Percentiles rank a stretch among this genome's conserved stretches.
phyloP scores from a whole-genome alignment of 2,888 invertebrate species.

The Micoletzkya japonica region DNA sequence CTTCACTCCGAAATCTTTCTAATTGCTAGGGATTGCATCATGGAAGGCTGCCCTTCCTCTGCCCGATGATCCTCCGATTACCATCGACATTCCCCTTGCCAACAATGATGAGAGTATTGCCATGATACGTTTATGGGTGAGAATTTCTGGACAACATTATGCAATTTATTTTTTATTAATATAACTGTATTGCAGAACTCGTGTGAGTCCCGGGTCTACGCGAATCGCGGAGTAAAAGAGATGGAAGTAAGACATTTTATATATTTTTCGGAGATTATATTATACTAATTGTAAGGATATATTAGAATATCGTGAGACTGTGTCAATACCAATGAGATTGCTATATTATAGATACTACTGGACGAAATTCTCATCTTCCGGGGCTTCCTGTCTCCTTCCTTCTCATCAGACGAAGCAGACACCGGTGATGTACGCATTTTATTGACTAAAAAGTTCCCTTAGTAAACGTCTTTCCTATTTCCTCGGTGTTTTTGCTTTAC shows the following conservation, averaged over 20 bases:
- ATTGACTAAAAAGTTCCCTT: not conserved
- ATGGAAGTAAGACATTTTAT: slow-evolving; percentile 74
- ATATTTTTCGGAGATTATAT: too few relatives aligned
- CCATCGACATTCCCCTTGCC: not conserved
- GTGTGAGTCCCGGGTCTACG: slow-evolving; percentile 84
- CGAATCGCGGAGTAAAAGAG: slow-evolving; percentile 77
- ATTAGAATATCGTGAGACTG: too few relatives aligned
- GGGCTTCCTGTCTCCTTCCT: slow-evolving; percentile 81
- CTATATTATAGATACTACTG: slow-evolving; percentile 17
- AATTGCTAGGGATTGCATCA: too few relatives aligned
- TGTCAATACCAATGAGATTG: not conserved
- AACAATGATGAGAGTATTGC: slow-evolving; percentile 36
- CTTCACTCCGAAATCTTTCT: too few relatives aligned
- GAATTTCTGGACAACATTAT: not conserved
- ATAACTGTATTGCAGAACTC: slow-evolving; percentile 75
- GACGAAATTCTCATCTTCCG: slow-evolving; percentile 76
- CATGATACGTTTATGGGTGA: slow-evolving; percentile 59
- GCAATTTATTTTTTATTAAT: not conserved
- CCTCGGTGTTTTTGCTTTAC: not conserved
- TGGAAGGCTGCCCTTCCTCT: too few relatives aligned
- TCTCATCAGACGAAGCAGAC: slow-evolving; percentile 55
- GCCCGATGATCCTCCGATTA: too few relatives aligned
- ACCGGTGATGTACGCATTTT: slow-evolving; percentile 17
- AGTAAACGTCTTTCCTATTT: not conserved
- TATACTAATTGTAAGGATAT: too few relatives aligned